Evolutionary conservation across 2,888 invertebrate species (phyloP).

Genomic region (Noctua janthe): DNA sequence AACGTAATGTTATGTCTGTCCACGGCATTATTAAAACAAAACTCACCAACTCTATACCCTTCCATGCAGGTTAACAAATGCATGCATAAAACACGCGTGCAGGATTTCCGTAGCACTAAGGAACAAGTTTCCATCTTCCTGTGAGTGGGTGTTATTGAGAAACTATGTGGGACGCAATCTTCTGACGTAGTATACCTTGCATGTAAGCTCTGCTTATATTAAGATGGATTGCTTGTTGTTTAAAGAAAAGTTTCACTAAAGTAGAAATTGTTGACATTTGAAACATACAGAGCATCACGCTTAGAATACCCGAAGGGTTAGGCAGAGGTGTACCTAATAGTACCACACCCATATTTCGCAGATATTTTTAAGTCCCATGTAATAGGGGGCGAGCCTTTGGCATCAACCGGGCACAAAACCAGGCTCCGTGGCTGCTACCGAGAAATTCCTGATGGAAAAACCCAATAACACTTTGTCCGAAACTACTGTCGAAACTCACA

Average conservation of each 20-base stretch:
- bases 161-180: not conserved
- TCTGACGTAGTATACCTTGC: not conserved
- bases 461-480: not conserved
- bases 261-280: not conserved
- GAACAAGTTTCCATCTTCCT: conserved; percentile 32
- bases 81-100: conserved; percentile 1
- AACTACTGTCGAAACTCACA: not conserved
- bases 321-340: no score
- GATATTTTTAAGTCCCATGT: no score
- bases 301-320: no score
- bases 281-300: no score
- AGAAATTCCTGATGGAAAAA: no score
- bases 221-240: not conserved
- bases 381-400: no score
- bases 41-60: not conserved
- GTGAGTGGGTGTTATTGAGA: conserved; percentile 9
- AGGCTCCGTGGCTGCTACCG: no score
- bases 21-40: not conserved
- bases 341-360: no score
- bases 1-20: no score
- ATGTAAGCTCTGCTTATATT: no score
- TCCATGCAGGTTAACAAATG: conserved; percentile 12
- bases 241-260: not conserved
- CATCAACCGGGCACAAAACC: no score
- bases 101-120: conserved; percentile 25